A percentile compares a stretch with the other conserved stretches of the same genome.
Evolutionary conservation across 2,888 invertebrate species (phyloP).

Genomic region (Spodoptera littoralis): DNA sequence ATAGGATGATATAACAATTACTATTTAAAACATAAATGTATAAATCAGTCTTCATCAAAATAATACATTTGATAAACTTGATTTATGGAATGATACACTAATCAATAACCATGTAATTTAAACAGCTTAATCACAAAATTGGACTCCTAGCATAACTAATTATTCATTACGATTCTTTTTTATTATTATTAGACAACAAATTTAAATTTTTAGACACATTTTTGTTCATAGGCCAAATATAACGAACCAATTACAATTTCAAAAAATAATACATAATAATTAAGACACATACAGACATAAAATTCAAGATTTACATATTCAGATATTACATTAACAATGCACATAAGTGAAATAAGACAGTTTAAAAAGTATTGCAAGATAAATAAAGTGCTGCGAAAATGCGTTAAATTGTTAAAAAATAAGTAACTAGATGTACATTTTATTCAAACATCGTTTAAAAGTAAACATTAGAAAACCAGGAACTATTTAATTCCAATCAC

Average conservation of each 20-base stretch:
- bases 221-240: slow-evolving; percentile 43
- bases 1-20: slow-evolving; percentile 32
- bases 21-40: slow-evolving; percentile 38
- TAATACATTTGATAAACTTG: slow-evolving; percentile 35
- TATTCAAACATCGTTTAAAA: slow-evolving; percentile 9
- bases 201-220: slow-evolving; percentile 12
- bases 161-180: slow-evolving; percentile 18
- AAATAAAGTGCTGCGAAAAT: slow-evolving; percentile 37
- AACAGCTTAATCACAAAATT: slow-evolving; percentile 18
- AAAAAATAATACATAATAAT: slow-evolving; percentile 10
- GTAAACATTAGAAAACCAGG: slow-evolving; percentile 36
- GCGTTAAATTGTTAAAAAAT: slow-evolving; percentile 12
- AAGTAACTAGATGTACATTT: slow-evolving; percentile 2
- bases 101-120: slow-evolving; percentile 33
- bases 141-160: slow-evolving; percentile 42
- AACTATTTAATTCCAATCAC: slow-evolving; percentile 47
- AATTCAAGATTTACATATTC: slow-evolving; percentile 14
- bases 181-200: slow-evolving; percentile 35
- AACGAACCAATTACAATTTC: slow-evolving; percentile 14
- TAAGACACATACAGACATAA: neutral
- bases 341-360: slow-evolving; percentile 16
- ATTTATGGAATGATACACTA: slow-evolving; percentile 51
- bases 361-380: slow-evolving; percentile 14
- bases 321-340: slow-evolving; percentile 15
- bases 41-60: slow-evolving; percentile 57